Percentiles rank a stretch among this genome's conserved stretches.
These are phyloP conservation scores for Hydra vulgaris DNA, from an alignment of 30 jellyfish, hydroid and myxozoan genomes.

Conservation along the genomic window DNA sequence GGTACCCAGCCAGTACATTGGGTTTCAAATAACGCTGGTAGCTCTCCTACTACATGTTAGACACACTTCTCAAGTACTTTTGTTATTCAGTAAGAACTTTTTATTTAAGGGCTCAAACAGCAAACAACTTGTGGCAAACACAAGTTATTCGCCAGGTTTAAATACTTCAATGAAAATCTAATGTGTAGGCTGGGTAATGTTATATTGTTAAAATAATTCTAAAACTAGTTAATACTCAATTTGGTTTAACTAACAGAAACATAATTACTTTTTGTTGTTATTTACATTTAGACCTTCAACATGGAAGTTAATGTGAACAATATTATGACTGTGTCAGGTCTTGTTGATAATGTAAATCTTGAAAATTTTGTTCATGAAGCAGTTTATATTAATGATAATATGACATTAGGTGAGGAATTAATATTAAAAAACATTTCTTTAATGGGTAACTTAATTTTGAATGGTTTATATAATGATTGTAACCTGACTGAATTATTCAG, in stretches of 20 bases:
- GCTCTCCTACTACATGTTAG: no score
- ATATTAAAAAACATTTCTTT: background rate
- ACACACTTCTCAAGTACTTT: no score
- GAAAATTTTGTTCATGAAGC: conserved; percentile 39
- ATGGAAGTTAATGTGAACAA: background rate
- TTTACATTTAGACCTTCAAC: background rate
- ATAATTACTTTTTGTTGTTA: background rate
- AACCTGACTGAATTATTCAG: conserved; percentile 40
- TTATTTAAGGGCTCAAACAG: no score
- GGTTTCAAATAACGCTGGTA: no score
- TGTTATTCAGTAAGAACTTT: no score
- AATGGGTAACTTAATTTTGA: conserved; percentile 21
- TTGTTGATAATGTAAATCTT: conserved; percentile 46
- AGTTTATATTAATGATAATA: conserved; percentile 29
- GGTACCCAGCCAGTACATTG: no score
- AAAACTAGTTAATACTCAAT: no score
- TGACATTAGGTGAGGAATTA: background rate
- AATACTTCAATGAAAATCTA: no score
- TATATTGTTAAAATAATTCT: no score
- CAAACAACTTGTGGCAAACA: no score
- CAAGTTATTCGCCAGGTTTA: no score
- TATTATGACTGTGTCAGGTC: conserved; percentile 34
- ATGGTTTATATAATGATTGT: conserved; percentile 48
- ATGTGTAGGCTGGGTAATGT: no score
- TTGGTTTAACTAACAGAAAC: background rate